These are phyloP conservation scores for Plotosus lineatus DNA, from an alignment of 2,113 vertebrate genomes.

Conservation along the genomic window DNA sequence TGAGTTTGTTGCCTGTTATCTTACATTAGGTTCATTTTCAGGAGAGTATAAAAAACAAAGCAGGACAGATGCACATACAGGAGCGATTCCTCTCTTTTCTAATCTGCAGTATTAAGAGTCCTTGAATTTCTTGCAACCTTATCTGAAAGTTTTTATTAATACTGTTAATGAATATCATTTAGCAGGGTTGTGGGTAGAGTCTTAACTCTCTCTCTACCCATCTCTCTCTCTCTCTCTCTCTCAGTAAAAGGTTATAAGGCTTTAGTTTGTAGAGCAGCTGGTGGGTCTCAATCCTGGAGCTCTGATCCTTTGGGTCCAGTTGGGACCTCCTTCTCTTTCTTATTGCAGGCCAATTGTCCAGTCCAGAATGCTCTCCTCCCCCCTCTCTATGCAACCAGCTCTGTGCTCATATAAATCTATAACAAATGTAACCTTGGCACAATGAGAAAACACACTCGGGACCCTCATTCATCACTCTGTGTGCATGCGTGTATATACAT, in stretches of 20 bases:
- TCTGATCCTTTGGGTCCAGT: conserved; percentile 57
- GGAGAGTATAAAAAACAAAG: conserved; percentile 30
- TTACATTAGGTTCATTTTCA: conserved; percentile 40
- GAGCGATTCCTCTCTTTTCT: neutral
- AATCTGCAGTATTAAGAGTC: neutral
- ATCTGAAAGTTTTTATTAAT: neutral
- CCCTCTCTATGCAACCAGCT: conserved; percentile 28
- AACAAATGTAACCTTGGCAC: conserved; percentile 39
- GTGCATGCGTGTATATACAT: neutral
- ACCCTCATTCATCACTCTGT: conserved; percentile 34
- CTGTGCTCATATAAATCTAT: conserved; percentile 46
- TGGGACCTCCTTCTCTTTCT: conserved; percentile 48
- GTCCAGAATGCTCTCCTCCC: conserved; percentile 5
- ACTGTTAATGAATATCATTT: neutral
- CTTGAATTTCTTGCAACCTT: neutral
- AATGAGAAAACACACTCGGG: conserved; percentile 16
- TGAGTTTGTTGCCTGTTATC: conserved; percentile 55
- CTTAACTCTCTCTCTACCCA: conserved; percentile 6
- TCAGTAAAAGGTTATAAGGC: conserved; percentile 13
- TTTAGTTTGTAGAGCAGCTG: conserved; percentile 41
- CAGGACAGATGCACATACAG: neutral
- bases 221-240: conserved; percentile 4
- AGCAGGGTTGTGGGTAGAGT: neutral
- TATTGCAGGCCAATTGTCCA: conserved; percentile 17
- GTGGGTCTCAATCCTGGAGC: conserved; percentile 42